Evolutionary conservation across 2,888 invertebrate genomes (phyloP), one percentile per base, ranked within the genome.

Genomic region (Coleophora deauratella): DNA sequence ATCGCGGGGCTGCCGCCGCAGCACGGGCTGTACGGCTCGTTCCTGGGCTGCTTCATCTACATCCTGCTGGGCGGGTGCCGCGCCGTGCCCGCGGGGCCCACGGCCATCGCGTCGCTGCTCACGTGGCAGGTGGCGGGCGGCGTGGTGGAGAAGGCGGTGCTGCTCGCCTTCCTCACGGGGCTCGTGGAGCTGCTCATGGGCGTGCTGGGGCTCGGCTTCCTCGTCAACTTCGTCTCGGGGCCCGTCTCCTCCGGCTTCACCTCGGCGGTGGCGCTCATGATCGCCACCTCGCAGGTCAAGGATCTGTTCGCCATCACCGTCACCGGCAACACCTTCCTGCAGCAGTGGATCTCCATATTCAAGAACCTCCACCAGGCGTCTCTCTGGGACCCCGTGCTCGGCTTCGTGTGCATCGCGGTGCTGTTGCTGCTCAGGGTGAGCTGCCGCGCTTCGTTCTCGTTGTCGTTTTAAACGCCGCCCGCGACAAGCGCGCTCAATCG

Each of bases 21-120:
- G 92, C 94, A 95, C 76, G 98, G 97, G 33, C 86, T 98, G 38
- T 97, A 97, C 77, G 94, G 96, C 40, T 95, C 97, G n/a, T 97
- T 97, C 79, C 79, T 97, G 61, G 96, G 97, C 35, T 93, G 94
- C 70, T 93, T 97, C 75, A 87, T 97, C 46, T 98, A 98, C 86
- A 93, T 95, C 57, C 79, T 97, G 52, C 88, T 98, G 55, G 97
- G 97, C 36, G 96, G 95, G 49, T 95, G 96, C 66, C 95, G 96
- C 71, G 96, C 97, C 70, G 93, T 96, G 45, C 96, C 97, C 1
- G 90, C 96, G 55, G 97, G 97, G 9, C 97, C 97, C 11, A 96
- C 96, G 1, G 97, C 97, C 47, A 96, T 97, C 58, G 91, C 95
- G 50, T 94, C 97, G 3, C 84, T 97, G 42, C 88, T 97, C 53